Conservation (phyloP, 2,888 invertebrate species). For the Willowsia nigromaculata region DNA sequence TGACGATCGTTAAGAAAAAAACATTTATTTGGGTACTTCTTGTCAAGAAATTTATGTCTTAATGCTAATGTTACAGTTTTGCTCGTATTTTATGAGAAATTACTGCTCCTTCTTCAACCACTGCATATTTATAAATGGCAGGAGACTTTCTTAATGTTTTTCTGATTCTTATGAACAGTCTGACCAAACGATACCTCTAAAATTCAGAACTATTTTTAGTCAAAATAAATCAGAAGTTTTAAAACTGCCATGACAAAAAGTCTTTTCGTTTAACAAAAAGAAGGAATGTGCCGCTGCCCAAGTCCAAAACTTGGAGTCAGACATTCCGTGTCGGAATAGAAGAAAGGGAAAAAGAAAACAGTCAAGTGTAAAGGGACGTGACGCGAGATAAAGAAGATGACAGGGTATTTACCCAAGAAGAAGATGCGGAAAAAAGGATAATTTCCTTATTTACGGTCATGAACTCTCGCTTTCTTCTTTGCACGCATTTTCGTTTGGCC, state of each 20-base stretch:
- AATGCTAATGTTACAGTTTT: constrained; percentile 6
- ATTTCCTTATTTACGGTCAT: constrained; percentile 28
- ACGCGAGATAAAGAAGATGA: neutral
- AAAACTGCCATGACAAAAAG: no score
- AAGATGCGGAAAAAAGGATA: neutral
- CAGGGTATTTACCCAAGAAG: neutral
- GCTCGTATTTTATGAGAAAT: neutral
- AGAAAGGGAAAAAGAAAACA: neutral
- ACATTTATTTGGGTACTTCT: neutral
- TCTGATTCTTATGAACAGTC: no score
- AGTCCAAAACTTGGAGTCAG: neutral
- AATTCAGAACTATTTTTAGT: no score
- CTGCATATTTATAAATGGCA: neutral
- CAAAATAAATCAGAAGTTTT: no score
- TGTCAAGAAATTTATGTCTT: neutral
- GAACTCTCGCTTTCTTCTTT: neutral
- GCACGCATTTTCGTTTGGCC: neutral
- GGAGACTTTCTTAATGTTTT: no score
- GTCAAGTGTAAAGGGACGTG: neutral
- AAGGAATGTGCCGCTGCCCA: neutral
- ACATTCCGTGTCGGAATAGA: neutral
- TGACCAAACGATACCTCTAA: no score
- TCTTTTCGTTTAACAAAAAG: no score
- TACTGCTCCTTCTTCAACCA: neutral
- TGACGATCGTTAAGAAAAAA: no score